phyloP scores from a whole-genome alignment of 2,888 invertebrate genomes.

The Eustalomyia histrio region DNA sequence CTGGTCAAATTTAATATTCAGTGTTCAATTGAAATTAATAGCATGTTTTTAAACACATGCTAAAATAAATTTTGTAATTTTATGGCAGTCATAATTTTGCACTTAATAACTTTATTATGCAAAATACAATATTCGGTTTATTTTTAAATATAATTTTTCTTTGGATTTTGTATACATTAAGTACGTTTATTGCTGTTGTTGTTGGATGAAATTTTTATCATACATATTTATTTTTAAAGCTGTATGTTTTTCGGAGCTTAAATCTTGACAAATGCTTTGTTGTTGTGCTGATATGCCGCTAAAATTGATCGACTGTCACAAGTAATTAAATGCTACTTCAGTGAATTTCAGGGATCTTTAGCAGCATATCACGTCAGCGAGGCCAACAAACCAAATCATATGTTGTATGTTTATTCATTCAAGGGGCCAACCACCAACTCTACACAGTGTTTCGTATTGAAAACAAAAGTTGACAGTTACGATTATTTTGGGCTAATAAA shows the following conservation, averaged over 20 bases:
- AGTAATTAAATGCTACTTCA: conserved; percentile 65
- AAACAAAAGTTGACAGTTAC: neutral
- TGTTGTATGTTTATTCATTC: neutral
- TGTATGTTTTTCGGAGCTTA: conserved; percentile 58
- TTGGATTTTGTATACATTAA: conserved; percentile 23
- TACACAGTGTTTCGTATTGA: conserved; percentile 13
- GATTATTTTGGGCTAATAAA: too few relatives aligned
- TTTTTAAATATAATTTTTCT: conserved; percentile 3
- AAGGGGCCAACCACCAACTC: neutral
- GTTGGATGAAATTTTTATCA: conserved; percentile 37
- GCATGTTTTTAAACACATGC: conserved; percentile 25
- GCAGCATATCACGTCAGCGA: conserved; percentile 63
- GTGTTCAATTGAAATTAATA: conserved; percentile 35
- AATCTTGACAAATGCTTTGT: conserved; percentile 63
- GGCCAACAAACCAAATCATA: conserved; percentile 40
- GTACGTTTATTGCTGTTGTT: conserved; percentile 9
- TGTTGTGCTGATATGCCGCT: conserved; percentile 64
- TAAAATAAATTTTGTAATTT: conserved; percentile 52
- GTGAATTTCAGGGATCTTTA: conserved; percentile 66
- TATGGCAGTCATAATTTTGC: conserved; percentile 58
- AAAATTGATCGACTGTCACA: conserved; percentile 66
- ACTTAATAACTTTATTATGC: conserved; percentile 63
- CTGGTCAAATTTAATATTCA: conserved; percentile 9
- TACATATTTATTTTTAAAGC: conserved; percentile 48
- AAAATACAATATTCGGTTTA: conserved; percentile 27